These are phyloP conservation scores for Nymphalis polychloros DNA, from an alignment of 2,888 invertebrate species.

Conservation along the genomic window DNA sequence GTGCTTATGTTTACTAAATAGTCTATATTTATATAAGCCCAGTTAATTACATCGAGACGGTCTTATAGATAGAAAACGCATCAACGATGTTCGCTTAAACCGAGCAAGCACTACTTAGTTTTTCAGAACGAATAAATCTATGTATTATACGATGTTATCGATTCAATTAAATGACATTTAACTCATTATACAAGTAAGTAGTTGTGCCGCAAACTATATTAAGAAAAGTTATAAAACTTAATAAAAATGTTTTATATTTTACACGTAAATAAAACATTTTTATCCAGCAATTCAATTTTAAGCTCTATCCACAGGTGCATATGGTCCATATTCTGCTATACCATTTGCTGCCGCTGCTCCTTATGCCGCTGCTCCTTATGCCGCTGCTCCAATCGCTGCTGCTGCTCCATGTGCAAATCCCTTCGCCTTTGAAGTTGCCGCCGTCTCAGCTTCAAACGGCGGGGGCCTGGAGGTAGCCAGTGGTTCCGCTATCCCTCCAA, in stretches of 20 bases:
- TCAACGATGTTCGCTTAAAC: no score
- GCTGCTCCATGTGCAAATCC: background rate
- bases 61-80: no score
- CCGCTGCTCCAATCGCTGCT: background rate
- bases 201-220: no score
- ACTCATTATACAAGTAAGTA: no score
- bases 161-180: no score
- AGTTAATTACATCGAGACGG: no score
- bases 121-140: no score
- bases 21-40: no score
- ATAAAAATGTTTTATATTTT: no score
- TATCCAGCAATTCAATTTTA: background rate
- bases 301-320: background rate
- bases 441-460: constrained; percentile 37
- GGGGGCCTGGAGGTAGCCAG: constrained; percentile 46
- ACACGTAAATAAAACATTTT: background rate
- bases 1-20: constrained; percentile 14
- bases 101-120: no score
- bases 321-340: background rate
- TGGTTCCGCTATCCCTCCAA: constrained; percentile 43
- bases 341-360: background rate
- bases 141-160: no score
- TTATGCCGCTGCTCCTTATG: background rate
- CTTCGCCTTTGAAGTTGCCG: constrained; percentile 17
- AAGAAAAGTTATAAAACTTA: no score